A percentile compares a stretch with the other conserved stretches of the same genome.
Evolutionary conservation across 2,888 invertebrate species (phyloP).

Genomic region (Stenoptilia bipunctidactyla): DNA sequence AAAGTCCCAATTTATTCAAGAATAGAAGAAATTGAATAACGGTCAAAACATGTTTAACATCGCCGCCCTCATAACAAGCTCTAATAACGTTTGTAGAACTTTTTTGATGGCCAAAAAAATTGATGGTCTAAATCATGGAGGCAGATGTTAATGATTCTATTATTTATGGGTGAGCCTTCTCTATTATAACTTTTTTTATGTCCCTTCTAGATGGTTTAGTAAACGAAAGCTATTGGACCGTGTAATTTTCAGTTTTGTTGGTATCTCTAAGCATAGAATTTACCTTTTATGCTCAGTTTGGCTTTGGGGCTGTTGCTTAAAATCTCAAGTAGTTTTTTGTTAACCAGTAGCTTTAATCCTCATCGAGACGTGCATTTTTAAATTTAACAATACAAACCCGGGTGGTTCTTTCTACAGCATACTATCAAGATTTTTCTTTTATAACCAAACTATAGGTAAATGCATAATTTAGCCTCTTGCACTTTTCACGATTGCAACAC

Average conservation of each 20-base stretch:
- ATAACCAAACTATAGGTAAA: too few species aligned
- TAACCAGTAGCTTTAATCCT: too few species aligned
- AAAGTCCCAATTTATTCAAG: background rate
- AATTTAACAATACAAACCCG: too few species aligned
- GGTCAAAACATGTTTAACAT: conserved; percentile 52
- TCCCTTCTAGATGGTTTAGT: conserved; percentile 22
- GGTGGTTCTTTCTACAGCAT: too few species aligned
- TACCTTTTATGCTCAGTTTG: background rate
- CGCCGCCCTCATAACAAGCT: conserved; percentile 31
- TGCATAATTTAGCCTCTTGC: too few species aligned
- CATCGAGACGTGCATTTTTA: too few species aligned
- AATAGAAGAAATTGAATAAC: conserved; percentile 33
- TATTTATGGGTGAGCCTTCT: conserved; percentile 55
- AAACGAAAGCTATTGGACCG: conserved; percentile 26
- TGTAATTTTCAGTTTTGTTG: conserved; percentile 28
- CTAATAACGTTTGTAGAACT: conserved; percentile 24
- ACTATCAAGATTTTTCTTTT: too few species aligned
- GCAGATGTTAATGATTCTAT: conserved; percentile 70
- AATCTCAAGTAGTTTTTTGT: too few species aligned
- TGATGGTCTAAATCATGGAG: conserved; percentile 53
- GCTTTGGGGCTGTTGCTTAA: too few species aligned
- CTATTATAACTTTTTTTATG: conserved; percentile 36
- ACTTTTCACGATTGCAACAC: too few species aligned
- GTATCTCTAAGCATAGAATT: background rate
- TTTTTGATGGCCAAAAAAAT: conserved; percentile 38